Evolutionary conservation across 2,888 invertebrate species (phyloP), one percentile per base, ranked within the genome.

Genomic region (Brenthis ino): DNA sequence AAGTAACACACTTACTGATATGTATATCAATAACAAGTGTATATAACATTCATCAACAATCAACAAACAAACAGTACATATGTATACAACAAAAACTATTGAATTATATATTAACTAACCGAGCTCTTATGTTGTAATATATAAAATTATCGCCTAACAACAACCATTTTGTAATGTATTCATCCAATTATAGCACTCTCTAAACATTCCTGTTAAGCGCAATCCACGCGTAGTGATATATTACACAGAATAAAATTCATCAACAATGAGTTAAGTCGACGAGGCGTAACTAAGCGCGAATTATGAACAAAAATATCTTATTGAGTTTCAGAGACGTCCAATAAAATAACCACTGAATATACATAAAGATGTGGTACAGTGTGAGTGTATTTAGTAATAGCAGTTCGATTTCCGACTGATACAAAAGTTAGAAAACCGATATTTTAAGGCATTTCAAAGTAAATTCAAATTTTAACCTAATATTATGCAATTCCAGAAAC

Each of bases 191-290:
- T 2, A 33, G 16, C 6, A 28, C 28, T 54, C 57, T 58, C 65
- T 58, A 51, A 65, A 14, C 37, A 61, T 61, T 53, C 61, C 61
- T 33, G 33, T 61, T 60, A 61, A 56, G 48, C 48, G 54, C 60
- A 24, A 53, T 48, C 51, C 20, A 60, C 58, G 60, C 61, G 13
- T 64, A 57, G 60, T 71, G 60, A 66, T 67, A 67, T 43, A 57
- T 67, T 57, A 48, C 64, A 64, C 64, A 71, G 67, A 64, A 71
- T 57, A 60, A 63, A 64, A 43, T 66, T 60, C 68, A 69, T 43
- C 58, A 66, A 54, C 64, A 50, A 51, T 28, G 51, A 66, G 43
- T 58, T 48, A 64, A 37, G 64, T 20, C 69, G 69, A 67, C 61
- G 60, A 64, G 64, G 57, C 69, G 50, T 67, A 53, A 71, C 64